A percentile compares a stretch with the other conserved stretches of the same genome.
These are phyloP conservation scores for Bucco capensis DNA, from an alignment of 2,113 vertebrate genomes.

Conservation along the genomic window DNA sequence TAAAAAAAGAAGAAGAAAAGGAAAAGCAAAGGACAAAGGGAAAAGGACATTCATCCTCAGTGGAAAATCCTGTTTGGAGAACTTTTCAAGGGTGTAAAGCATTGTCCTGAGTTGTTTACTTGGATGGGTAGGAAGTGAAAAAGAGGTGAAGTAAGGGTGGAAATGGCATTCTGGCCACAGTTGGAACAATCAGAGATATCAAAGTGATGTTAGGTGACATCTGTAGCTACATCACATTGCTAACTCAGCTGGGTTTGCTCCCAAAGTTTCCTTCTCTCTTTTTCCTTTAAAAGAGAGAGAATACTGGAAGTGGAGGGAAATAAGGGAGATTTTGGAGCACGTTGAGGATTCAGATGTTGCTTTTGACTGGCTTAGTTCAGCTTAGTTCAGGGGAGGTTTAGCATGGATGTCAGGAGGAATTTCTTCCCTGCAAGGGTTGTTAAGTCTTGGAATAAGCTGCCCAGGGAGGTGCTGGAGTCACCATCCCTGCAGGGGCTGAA, in stretches of 20 bases:
- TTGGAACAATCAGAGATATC: neutral
- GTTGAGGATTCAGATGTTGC: neutral
- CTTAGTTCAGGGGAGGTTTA: too few relatives aligned
- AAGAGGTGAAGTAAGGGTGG: neutral
- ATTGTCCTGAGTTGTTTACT: neutral
- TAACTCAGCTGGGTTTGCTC: neutral
- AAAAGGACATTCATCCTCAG: neutral
- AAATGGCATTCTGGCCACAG: neutral
- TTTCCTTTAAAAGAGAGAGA: neutral
- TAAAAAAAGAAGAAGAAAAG: neutral
- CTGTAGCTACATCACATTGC: neutral
- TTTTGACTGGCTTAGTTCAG: neutral
- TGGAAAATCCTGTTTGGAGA: conserved; percentile 31
- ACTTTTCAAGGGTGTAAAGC: conserved; percentile 13
- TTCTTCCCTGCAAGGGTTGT: too few relatives aligned
- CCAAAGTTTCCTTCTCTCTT: neutral
- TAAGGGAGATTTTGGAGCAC: neutral
- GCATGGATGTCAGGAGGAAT: too few relatives aligned
- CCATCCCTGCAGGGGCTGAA: too few relatives aligned
- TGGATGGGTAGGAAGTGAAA: conserved; percentile 12
- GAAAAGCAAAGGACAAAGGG: neutral
- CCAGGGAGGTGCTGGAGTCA: too few relatives aligned
- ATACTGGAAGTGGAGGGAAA: neutral
- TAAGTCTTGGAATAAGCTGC: too few relatives aligned
- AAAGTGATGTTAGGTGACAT: neutral